Base-by-base conservation (phyloP, 2,888 invertebrate species). In the Lepidochrysops patricia region DNA sequence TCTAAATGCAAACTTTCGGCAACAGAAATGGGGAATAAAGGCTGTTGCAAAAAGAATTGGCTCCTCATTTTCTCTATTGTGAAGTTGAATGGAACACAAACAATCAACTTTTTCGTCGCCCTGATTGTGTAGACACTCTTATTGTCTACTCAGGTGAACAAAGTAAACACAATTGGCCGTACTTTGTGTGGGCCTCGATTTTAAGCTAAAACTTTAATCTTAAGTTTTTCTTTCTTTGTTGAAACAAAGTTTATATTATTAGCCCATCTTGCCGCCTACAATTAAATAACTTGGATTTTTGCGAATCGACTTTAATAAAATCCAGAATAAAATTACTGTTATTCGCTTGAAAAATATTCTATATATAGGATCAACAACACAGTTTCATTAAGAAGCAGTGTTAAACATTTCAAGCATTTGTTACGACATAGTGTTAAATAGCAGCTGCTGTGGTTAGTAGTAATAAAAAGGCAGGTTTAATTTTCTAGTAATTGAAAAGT, bases 31-130 rank as follows among this genome's bases (percentile, higher is more conserved):
- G 75, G 69, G 74, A 76, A 80, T 82, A 83, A 87, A 84, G 80
- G 80, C 79, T 77, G 75, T 72, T 75, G 73, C 74, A 76, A 75
- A 78, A 82, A 81, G 82, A 85, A 85, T 84, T 85, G 85, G 83
- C 81, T 80, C 80, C 80, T 85, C 85, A 87, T 89, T 87, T 83
- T 82, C 79, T 79, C 85, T 76, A 86, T 88, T 88, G 86, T 89
- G 79, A 80, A 83, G 80, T 82, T 82, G 84, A 86, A 84, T 82
- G 76, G 80, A 75, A 78, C 76, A 81, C 77, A 79, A 85, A 86
- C 84, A 86, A 84, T 85, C 84, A 83, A 86, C 74, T 84, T 81
- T 79, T 79, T 76, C 77, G 82, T 76, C 75, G 74, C 73, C 74
- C 76, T 82, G 86, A 84, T 85, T 85, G 83, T 82, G 81, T 79